Base-by-base conservation (phyloP, 1,140 invertebrate species). In the Halictus rubicundus region DNA sequence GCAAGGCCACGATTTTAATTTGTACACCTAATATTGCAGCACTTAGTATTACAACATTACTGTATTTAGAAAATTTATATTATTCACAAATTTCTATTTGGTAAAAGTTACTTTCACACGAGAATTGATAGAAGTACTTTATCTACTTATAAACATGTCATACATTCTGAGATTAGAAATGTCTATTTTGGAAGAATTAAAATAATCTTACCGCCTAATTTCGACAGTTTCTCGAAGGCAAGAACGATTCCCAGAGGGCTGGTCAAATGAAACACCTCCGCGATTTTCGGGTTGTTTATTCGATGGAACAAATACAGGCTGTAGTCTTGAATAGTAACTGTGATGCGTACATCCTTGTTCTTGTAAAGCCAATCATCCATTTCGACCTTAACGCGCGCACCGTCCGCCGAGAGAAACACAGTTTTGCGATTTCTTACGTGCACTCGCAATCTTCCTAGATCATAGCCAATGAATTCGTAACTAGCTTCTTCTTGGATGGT, bases 401-500 rank as follows among this genome's bases (percentile, higher is more conserved):
- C 93, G 77, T 94, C 94, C 71, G 88, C 87, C 6, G 92, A 93
- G 78, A 90, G 91, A 87, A 91, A 94, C 64, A 82, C 89, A 7
- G 88, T 89, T 79, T 88, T 90, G 77, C 91, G 88, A 72, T 93
- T 91, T 77, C 92, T 92, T 21, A 93, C 89, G 87, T 94, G 93
- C 39, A 94, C 90, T 71, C 94, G 92, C 77, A 91, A 86, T 32
- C 91, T 89, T 14, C 93, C 92, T 27, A 94, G 90, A 87, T 94
- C 89, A 23, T 92, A 92, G 12, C 87, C 90, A 32, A 89, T 64
- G 49, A 91, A 91, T 46, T 88, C 77, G 19, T 79, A 78, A 21
- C 69, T 32, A 27, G 81, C 64, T 37, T 80, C 73, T 10, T 61
- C 65, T 10, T 68, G 57, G 25, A 27, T 76, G 23, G 19, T 77